phyloP scores from a whole-genome alignment of 2,888 invertebrate genomes.

The Ennomos fuscantarius region DNA sequence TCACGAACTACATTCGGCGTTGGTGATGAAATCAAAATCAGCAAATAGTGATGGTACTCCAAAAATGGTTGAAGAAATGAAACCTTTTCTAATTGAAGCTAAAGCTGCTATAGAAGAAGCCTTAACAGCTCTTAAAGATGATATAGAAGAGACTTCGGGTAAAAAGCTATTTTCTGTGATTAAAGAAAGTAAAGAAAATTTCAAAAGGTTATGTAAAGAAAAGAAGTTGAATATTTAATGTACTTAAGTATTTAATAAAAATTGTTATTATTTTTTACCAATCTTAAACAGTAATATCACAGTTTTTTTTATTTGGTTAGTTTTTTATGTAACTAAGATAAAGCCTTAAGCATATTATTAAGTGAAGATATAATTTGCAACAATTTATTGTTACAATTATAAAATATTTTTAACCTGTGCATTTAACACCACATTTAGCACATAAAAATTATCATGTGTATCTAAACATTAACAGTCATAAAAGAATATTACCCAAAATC shows the following conservation, averaged over 20 bases:
- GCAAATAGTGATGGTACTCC: constrained; percentile 58
- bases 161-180: constrained; percentile 80
- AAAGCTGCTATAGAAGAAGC: constrained; percentile 73
- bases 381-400: too few species aligned
- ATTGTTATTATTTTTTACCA: constrained; percentile 18
- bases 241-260: constrained; percentile 30
- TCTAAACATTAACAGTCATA: too few species aligned
- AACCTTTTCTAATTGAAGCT: constrained; percentile 73
- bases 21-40: constrained; percentile 79
- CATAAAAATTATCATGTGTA: too few species aligned
- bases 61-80: constrained; percentile 66
- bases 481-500: too few species aligned
- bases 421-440: too few species aligned
- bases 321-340: constrained; percentile 14
- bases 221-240: constrained; percentile 62
- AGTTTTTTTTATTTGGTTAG: constrained; percentile 46
- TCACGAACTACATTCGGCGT: constrained; percentile 88
- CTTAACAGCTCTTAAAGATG: constrained; percentile 76
- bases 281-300: constrained; percentile 57
- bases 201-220: constrained; percentile 77
- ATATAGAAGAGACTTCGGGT: constrained; percentile 82
- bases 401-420: too few species aligned
- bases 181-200: constrained; percentile 73
- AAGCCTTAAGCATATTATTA: background rate
- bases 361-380: too few species aligned